Evolutionary conservation across 2,888 invertebrate species (phyloP).

Genomic region (Lithophane ornitopus): DNA sequence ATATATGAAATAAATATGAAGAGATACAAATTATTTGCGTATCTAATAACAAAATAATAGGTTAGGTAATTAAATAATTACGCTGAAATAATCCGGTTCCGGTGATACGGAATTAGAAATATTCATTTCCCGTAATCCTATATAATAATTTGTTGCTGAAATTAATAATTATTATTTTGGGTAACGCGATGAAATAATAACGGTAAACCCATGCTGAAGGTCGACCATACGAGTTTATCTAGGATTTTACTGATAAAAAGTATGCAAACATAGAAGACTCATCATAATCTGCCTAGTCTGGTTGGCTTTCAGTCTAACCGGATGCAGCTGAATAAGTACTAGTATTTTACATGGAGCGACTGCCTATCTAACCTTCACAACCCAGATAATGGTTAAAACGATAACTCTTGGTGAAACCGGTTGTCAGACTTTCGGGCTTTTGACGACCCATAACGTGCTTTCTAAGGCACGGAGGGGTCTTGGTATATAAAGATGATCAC

Average conservation of each 20-base stretch:
- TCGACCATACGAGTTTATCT: background rate
- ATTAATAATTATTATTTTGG: constrained; percentile 6
- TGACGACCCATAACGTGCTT: too few species aligned
- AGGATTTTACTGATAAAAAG: background rate
- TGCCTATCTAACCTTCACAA: background rate
- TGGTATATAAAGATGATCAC: too few species aligned
- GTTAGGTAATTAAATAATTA: constrained; percentile 24
- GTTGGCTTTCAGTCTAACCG: background rate
- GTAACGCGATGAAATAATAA: background rate
- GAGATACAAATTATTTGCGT: background rate
- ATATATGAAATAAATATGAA: background rate
- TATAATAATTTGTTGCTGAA: constrained; percentile 1
- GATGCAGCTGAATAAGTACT: background rate
- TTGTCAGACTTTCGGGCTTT: background rate
- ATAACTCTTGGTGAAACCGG: background rate
- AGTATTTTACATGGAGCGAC: background rate
- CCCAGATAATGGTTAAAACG: background rate
- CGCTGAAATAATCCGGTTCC: constrained; percentile 18
- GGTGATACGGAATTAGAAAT: constrained; percentile 11
- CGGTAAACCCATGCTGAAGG: background rate
- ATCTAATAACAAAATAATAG: background rate
- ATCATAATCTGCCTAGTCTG: background rate
- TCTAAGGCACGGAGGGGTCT: too few species aligned
- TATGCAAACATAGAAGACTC: background rate
- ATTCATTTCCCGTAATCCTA: constrained; percentile 14